These are phyloP conservation scores for Xiphias gladius DNA, from an alignment of 2,113 vertebrate species.

Conservation along the genomic window DNA sequence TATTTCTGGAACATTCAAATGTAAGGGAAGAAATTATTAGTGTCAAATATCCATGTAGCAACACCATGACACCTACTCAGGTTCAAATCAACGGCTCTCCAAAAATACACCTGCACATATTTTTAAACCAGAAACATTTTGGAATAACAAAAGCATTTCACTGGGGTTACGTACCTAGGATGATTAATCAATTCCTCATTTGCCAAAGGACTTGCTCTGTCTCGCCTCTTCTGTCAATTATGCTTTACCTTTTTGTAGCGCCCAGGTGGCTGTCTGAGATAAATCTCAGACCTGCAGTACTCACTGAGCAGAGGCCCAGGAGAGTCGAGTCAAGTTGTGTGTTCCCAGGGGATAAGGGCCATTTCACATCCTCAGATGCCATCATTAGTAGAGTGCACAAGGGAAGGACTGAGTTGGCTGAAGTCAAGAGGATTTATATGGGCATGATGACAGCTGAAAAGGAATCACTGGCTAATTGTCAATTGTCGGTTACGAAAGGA, in stretches of 20 bases:
- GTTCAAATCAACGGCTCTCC: conserved; percentile 1
- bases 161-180: conserved; percentile 8
- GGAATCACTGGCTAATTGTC: conserved; percentile 54
- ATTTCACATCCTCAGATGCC: conserved; percentile 55
- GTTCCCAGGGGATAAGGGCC: conserved; percentile 54
- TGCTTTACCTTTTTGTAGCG: conserved; percentile 41
- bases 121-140: conserved; percentile 27
- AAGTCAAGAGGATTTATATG: conserved; percentile 58
- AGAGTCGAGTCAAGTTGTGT: conserved; percentile 42
- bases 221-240: conserved; percentile 52
- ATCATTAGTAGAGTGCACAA: conserved; percentile 56
- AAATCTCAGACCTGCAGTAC: conserved; percentile 55
- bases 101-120: conserved; percentile 3
- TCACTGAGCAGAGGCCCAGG: conserved; percentile 29
- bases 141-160: conserved; percentile 23
- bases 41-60: conserved; percentile 5
- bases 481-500: conserved; percentile 22
- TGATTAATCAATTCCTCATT: conserved; percentile 41
- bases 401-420: conserved; percentile 45
- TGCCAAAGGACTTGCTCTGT: conserved; percentile 11
- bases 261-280: conserved; percentile 62
- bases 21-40: background rate
- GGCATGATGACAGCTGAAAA: conserved; percentile 50
- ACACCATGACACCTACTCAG: conserved; percentile 13
- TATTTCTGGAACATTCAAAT: conserved; percentile 8